Conservation (phyloP, 2,888 invertebrate species). For the Melieria picta region DNA sequence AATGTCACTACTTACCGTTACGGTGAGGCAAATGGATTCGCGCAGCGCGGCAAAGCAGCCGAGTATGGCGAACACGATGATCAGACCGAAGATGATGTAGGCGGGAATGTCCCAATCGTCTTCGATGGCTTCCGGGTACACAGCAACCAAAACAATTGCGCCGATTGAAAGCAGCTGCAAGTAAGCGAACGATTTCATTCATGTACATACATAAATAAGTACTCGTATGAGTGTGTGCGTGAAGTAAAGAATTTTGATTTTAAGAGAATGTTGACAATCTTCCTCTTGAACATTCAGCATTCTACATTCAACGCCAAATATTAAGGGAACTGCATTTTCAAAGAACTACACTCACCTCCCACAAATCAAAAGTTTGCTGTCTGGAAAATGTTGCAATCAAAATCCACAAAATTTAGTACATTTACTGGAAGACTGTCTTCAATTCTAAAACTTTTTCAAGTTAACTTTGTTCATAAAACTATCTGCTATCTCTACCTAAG, state of each 20-base stretch:
- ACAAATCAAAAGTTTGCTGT: no score
- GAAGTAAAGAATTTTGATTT: not conserved
- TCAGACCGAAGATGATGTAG: constrained; percentile 49
- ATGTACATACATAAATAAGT: not conserved
- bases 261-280: not conserved
- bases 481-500: no score
- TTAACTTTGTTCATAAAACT: no score
- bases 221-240: not conserved
- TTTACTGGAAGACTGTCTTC: no score
- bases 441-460: no score
- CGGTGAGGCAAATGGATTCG: constrained; percentile 87
- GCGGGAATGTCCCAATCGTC: constrained; percentile 49
- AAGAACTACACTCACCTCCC: no score
- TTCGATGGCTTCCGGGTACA: constrained; percentile 48
- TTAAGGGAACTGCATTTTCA: no score
- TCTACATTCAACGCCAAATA: no score
- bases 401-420: no score
- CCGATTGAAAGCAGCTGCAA: constrained; percentile 54
- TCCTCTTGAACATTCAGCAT: no score
- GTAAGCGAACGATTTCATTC: not conserved
- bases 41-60: constrained; percentile 89
- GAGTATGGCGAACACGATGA: constrained; percentile 70
- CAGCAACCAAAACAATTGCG: constrained; percentile 51
- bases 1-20: constrained; percentile 72
- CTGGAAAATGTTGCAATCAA: no score